phyloP scores from a whole-genome alignment of 2,797 vertebrate species.

The Xenops minutus region DNA sequence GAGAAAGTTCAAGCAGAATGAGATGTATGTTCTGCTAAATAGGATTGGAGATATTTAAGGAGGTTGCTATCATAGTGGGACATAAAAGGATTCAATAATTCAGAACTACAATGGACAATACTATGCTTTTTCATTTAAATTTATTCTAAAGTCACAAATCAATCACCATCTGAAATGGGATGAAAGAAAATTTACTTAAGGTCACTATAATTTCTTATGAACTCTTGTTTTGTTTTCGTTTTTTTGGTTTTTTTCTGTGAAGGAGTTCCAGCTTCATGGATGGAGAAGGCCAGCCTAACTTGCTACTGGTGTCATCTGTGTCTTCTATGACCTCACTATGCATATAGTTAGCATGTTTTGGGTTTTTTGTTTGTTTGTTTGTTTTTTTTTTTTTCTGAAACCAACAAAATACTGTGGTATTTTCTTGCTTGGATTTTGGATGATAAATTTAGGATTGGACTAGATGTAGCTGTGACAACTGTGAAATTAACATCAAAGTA shows the following conservation, averaged over 20 bases:
- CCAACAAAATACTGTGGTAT: fast-evolving
- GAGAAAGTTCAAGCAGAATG: not conserved
- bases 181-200: not conserved
- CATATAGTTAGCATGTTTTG: not conserved
- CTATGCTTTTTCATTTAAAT: not conserved
- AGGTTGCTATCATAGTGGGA: fast-evolving
- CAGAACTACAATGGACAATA: not conserved
- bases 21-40: not conserved
- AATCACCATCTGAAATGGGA: not conserved
- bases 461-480: not conserved
- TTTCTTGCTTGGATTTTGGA: not conserved
- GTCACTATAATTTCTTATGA: not conserved
- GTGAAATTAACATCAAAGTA: slow-evolving; percentile 34
- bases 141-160: not conserved
- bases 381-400: not conserved
- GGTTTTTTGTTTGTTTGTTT: too few species aligned
- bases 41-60: not conserved
- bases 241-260: not conserved
- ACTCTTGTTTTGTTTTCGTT: not conserved
- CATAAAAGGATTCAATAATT: not conserved
- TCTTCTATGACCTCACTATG: not conserved
- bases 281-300: not conserved
- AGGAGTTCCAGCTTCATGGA: not conserved
- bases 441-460: not conserved
- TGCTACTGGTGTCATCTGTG: not conserved